Evolutionary conservation across 2,797 vertebrate genomes (phyloP), one percentile per base, ranked within the genome.

Genomic region (Sebastes itinus): DNA sequence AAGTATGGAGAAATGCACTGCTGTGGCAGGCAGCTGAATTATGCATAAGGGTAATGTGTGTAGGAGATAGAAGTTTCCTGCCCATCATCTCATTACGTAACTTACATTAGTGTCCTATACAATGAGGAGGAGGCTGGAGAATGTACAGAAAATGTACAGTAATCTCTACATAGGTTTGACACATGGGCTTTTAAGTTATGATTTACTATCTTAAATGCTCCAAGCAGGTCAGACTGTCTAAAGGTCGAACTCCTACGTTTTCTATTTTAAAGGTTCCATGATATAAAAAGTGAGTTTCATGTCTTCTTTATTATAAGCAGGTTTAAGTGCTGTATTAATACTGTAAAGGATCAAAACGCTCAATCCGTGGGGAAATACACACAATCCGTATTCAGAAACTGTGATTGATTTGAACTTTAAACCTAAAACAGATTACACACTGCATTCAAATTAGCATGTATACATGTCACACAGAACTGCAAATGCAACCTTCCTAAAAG

Each of bases 21-120:
- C 25, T 30, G 55, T 49, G 46, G 38, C 64, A 77, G 11, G 52
- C 55, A 64, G 35, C 68, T 89, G 25, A 90, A 87, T 86, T 35
- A 89, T 90, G 84, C 69, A 92, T 72, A 56, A 70, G 71, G 18
- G 46, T 25, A 56, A 46, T 78, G 63, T 88, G 81, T 66, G 78
- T 78, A 82, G 77, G 83, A 82, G 80, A 80, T 25, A 62, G 60
- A 76, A n/a, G n/a, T 72, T 75, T 64, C 54, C 61, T 49, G 9
- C 54, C 58, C 42, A 56, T 77, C 67, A 55, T 77, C 8, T 71
- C 58, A 58, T 89, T 91, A 86, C 79, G 38, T 88, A 89, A 87
- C 74, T 23, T 66, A 71, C 72, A 87, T 65, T 70, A 69, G 38
- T 58, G 67, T 59, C 62, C 46, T 66, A n/a, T 61, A 72, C 64